Evolutionary conservation across 2,888 invertebrate genomes (phyloP), one percentile per base, ranked within the genome.

Genomic region (Tachina grossa): DNA sequence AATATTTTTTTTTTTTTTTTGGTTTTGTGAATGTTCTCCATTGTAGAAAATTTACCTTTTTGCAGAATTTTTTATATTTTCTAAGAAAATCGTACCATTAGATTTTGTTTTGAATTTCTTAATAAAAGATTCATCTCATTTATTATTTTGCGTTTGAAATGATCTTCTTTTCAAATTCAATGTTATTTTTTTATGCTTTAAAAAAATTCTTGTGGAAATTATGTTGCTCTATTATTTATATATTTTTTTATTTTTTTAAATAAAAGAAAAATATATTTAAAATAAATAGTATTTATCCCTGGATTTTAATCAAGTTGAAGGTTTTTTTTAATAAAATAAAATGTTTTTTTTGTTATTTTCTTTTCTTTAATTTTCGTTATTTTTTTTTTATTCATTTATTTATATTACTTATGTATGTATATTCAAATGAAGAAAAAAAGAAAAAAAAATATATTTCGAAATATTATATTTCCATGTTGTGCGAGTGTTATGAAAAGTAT

Each of bases 221-320:
- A 47, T 66, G 22, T 19, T 85, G 82, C 66, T 76, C 78, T 66
- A 83, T 43, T 68, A 71, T 53, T 57, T 53, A 49, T 71, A n/a
- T n/a, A n/a, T 47, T 22, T 45, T 69, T 63, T 13, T 39, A 71
- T 71, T 47, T 13, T 45, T 69, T 69, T 13, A 31, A 66, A 53
- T 43, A 31, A 57, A 49, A 72, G 13, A 68, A 76, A 39, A 71
- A 69, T 31, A 0, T 39, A 55, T 14, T 39, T 55, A 55, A 41
- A 77, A 66, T 61, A 77, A 68, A 59, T 41, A 59, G 39, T 47
- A 71, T 79, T 76, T 85, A 89, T 88, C 89, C 89, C 89, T 89
- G 89, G 88, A 88, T 89, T 87, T 87, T 85, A 86, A 89, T 88
- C 89, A 89, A 89, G 89, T 89, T 89, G 87, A 89, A 89, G 89